These are phyloP conservation scores for Zapornia atra DNA, from an alignment of 2,113 vertebrate genomes.

Conservation along the genomic window DNA sequence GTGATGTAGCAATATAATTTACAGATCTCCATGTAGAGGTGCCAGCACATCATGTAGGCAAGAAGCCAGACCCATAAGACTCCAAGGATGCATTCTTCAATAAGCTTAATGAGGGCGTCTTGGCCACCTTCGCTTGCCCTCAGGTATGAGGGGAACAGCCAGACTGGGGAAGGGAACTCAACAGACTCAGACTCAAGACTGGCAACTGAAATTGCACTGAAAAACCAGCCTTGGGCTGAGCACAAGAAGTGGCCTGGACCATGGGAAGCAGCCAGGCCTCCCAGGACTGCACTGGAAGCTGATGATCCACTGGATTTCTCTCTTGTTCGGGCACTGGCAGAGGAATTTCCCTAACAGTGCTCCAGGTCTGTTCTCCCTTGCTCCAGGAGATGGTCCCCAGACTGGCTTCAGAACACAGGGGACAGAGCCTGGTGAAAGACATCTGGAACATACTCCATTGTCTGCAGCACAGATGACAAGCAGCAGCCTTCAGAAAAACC, in stretches of 20 bases:
- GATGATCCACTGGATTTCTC: neutral
- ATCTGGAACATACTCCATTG: fast-evolving
- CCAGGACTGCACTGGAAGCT: neutral
- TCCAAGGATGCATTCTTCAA: neutral
- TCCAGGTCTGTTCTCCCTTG: fast-evolving
- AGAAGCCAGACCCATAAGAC: neutral
- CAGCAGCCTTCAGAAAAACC: neutral
- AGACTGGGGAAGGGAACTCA: neutral
- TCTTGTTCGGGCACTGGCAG: neutral
- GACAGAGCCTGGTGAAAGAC: neutral
- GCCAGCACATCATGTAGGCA: neutral
- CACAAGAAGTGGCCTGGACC: neutral
- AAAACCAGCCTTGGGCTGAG: neutral
- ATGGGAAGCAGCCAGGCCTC: neutral
- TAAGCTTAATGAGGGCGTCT: neutral
- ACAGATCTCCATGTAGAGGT: neutral
- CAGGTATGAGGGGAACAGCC: neutral
- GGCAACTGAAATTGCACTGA: neutral
- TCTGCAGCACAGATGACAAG: neutral
- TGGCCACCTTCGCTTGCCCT: neutral
- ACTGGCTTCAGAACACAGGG: neutral
- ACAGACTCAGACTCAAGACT: neutral
- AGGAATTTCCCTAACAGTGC: neutral
- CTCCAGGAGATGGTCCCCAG: fast-evolving
- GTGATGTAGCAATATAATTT: neutral